Conservation (phyloP, 2,113 vertebrate species). For the Tyrannus savana region DNA sequence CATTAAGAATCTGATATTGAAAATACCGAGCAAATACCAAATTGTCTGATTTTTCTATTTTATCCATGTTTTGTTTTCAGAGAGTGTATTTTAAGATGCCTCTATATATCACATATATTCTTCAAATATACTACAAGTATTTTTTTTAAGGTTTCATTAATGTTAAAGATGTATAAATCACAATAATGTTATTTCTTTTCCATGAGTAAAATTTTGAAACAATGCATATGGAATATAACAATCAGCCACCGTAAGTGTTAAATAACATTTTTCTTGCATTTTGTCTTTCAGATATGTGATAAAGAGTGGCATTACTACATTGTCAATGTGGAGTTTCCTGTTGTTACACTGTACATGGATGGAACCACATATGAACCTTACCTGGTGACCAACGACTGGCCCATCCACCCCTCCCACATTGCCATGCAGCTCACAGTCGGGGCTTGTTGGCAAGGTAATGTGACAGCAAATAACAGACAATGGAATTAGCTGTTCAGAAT, state of each 20-base stretch:
- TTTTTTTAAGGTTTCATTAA: not conserved
- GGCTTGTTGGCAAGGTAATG: constrained; percentile 97
- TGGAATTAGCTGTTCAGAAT: too few relatives aligned
- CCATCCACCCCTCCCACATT: constrained; percentile 95
- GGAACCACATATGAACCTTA: constrained; percentile 94
- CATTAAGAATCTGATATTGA: not conserved
- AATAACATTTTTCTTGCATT: not conserved
- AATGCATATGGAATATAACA: not conserved
- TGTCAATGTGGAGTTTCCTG: constrained; percentile 93
- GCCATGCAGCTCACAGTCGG: constrained; percentile 96
- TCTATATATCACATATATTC: not conserved
- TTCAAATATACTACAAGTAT: not conserved
- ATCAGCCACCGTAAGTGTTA: not conserved
- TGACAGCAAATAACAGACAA: not conserved
- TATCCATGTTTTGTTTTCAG: not conserved
- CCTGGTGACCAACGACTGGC: constrained; percentile 98
- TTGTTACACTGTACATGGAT: constrained; percentile 93
- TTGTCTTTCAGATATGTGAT: constrained; percentile 89
- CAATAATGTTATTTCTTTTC: not conserved
- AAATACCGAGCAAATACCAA: not conserved
- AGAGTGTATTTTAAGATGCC: not conserved
- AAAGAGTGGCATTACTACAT: constrained; percentile 99
- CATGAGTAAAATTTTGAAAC: not conserved
- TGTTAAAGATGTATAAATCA: not conserved
- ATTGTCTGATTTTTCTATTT: not conserved